Base-by-base conservation (phyloP, 1,140 invertebrate genomes). In the Eurosta solidaginis region DNA sequence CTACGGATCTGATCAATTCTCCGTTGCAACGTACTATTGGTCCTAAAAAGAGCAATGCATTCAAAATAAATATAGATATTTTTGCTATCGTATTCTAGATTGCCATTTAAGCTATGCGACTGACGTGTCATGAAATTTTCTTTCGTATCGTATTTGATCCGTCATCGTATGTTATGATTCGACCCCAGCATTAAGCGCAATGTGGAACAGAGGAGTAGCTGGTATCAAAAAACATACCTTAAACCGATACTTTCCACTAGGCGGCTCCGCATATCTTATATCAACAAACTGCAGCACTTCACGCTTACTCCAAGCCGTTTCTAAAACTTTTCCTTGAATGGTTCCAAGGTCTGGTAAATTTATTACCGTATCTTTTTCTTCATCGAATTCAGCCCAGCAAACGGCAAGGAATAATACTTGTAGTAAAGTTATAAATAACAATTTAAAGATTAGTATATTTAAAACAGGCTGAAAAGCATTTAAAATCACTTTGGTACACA, bases 221-320 rank as follows among this genome's bases (percentile, higher is more conserved):
- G 42, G 6, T 14, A 9, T 12, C 17, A 20, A 29, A 40, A 47
- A 74, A 54, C 47, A 74, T 76, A 88, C 87, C 83, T 87, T 87
- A 42, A 88, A 88, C 0, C 87, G 81, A 79, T 83, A 74, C 17
- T 83, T 75, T 27, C 87, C 87, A 6, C 83, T 86, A 0, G 87
- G 86, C 6, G 87, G 81, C 40, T 87, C 83, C 4, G 83, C 87
- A 75, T 87, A 88, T 83, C 82, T 78, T 1, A 88, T 78, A 81
- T 85, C 83, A 6, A 86, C 82, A 80, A 88, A 88, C 77, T 88
- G 84, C 40, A 86, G 40, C 49, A 88, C 83, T 63, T 86, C 81
- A 0, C 85, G 81, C 9, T 84, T 78, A 0, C 82, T 83, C 87
- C 87, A 88, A 6, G 87, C 81, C 0, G 87, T 86, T 52, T 84